phyloP scores from a whole-genome alignment of 2,797 vertebrate species.

The Thamnophis elegans region DNA sequence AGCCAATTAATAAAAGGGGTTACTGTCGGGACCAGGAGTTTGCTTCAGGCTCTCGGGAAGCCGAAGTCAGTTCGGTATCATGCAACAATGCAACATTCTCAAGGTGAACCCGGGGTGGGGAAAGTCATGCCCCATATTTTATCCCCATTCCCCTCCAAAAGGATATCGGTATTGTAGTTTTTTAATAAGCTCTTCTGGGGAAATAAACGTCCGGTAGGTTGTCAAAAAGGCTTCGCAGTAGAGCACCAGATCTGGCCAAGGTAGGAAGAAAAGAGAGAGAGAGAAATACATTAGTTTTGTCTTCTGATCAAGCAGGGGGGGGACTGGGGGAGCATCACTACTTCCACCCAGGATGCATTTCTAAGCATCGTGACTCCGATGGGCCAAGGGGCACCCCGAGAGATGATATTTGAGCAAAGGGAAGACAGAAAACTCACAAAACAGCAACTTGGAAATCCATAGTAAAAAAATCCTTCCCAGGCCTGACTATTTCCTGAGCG shows the following conservation, averaged over 20 bases:
- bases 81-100: no score
- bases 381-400: no score
- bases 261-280: neutral
- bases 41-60: no score
- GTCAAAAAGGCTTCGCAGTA: slow-evolving; percentile 99
- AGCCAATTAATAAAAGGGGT: no score
- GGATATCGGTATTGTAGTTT: slow-evolving; percentile 99
- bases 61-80: no score
- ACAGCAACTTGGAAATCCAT: neutral
- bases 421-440: no score
- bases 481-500: no score
- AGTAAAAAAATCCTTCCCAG: no score
- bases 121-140: neutral
- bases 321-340: neutral
- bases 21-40: no score
- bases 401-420: no score
- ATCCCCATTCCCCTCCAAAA: slow-evolving; percentile 62
- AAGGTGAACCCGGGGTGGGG: no score
- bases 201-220: slow-evolving; percentile 96
- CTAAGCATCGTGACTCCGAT: neutral
- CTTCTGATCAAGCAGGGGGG: neutral
- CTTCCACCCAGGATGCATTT: neutral
- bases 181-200: slow-evolving; percentile 95
- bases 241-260: slow-evolving; percentile 86
- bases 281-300: neutral